Conservation (phyloP, 2,888 invertebrate genomes). For the Linnaemya tessellans region DNA sequence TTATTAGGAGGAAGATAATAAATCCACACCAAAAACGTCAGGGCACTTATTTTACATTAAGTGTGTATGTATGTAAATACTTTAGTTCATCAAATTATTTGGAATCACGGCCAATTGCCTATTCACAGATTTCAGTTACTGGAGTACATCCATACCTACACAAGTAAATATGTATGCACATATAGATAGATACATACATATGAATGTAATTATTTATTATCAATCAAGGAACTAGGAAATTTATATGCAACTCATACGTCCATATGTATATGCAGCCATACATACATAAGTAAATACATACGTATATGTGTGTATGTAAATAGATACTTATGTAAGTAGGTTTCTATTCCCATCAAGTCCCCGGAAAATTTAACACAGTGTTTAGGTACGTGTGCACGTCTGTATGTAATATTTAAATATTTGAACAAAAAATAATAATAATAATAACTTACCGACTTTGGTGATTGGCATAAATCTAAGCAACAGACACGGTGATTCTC, state of each 20-base stretch:
- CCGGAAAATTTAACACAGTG: slow-evolving; percentile 32
- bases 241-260: background rate
- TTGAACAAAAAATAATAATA: slow-evolving; percentile 4
- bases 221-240: slow-evolving; percentile 57
- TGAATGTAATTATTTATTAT: slow-evolving; percentile 29
- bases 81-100: too few species aligned
- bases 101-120: too few species aligned
- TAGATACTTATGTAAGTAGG: background rate
- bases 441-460: slow-evolving; percentile 75
- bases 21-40: too few species aligned
- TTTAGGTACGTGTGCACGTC: background rate
- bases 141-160: background rate
- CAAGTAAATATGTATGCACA: background rate
- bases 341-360: background rate
- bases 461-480: slow-evolving; percentile 85
- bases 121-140: too few species aligned
- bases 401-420: slow-evolving; percentile 37
- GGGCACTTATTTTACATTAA: too few species aligned
- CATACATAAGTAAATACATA: background rate
- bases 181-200: background rate
- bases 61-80: too few species aligned
- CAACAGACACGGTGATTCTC: slow-evolving; percentile 87
- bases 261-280: background rate
- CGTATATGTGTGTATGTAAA: background rate
- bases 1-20: too few species aligned